Conservation (phyloP, 2,888 invertebrate species). For the Stenolophus ochropezus region DNA sequence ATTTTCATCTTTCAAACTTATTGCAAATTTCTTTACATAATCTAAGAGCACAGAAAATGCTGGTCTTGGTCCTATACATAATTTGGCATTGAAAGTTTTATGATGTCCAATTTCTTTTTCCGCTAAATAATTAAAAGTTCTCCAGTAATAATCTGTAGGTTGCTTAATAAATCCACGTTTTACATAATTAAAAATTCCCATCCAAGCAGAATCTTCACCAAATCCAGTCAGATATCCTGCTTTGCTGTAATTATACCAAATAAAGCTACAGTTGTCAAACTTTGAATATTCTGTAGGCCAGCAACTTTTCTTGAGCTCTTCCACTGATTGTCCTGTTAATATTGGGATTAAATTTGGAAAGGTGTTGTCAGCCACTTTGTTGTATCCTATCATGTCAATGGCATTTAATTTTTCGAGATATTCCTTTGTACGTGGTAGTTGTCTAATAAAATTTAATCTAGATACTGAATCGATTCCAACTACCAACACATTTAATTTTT, state of each 20-base stretch:
- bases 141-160: slow-evolving; percentile 90
- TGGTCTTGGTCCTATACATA: slow-evolving; percentile 83
- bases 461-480: slow-evolving; percentile 92
- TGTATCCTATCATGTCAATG: slow-evolving; percentile 90
- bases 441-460: slow-evolving; percentile 87
- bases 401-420: slow-evolving; percentile 78
- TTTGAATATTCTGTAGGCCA: slow-evolving; percentile 75
- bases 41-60: slow-evolving; percentile 83
- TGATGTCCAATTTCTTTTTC: slow-evolving; percentile 81
- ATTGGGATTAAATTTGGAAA: slow-evolving; percentile 92
- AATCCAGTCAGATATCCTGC: slow-evolving; percentile 86
- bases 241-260: slow-evolving; percentile 87
- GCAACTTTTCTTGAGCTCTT: slow-evolving; percentile 80
- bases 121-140: slow-evolving; percentile 83
- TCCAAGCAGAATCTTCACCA: slow-evolving; percentile 87
- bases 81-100: slow-evolving; percentile 78
- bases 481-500: slow-evolving; percentile 82
- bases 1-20: slow-evolving; percentile 75
- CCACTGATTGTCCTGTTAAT: slow-evolving; percentile 82
- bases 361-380: slow-evolving; percentile 96
- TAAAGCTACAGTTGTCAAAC: slow-evolving; percentile 87
- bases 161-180: slow-evolving; percentile 85
- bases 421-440: slow-evolving; percentile 84
- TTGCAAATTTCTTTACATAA: slow-evolving; percentile 81
- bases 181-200: slow-evolving; percentile 88